Percentiles rank a stretch among this genome's conserved stretches.
Conservation (phyloP, 2,797 vertebrate genomes). For the Esox masquinongy region DNA sequence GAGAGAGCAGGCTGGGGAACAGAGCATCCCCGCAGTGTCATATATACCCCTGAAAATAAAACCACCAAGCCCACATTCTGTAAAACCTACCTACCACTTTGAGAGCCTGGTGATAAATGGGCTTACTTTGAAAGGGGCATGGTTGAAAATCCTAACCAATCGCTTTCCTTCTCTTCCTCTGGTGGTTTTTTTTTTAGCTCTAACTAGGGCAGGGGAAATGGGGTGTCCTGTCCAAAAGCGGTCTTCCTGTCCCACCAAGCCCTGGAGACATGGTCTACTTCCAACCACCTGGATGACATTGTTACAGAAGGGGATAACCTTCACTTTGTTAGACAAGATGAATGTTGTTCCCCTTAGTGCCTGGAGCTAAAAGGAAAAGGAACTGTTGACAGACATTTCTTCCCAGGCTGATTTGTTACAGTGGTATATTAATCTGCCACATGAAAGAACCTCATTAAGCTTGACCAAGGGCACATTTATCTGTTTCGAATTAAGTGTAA, state of each 20-base stretch:
- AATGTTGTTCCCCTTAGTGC: conserved; percentile 24
- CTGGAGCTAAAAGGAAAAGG: conserved; percentile 30
- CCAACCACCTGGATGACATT: conserved; percentile 72
- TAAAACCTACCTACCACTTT: conserved; percentile 36
- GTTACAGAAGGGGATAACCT: conserved; percentile 44
- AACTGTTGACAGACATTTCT: conserved; percentile 20
- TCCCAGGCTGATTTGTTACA: conserved; percentile 14
- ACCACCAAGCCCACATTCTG: conserved; percentile 28
- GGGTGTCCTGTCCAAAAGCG: conserved; percentile 59
- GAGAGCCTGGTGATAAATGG: conserved; percentile 34
- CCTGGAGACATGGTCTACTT: conserved; percentile 75
- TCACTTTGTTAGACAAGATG: conserved; percentile 46
- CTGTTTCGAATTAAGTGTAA: conserved; percentile 57
- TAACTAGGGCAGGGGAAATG: conserved; percentile 64
- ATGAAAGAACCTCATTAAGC: conserved; percentile 39
- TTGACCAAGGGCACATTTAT: conserved; percentile 47
- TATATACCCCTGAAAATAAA: conserved; percentile 28
- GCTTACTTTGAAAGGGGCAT: conserved; percentile 35
- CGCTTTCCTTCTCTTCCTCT: conserved; percentile 50
- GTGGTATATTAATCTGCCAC: conserved; percentile 42
- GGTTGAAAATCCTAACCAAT: conserved; percentile 10
- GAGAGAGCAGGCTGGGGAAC: background rate
- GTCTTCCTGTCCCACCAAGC: conserved; percentile 42
- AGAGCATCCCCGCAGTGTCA: conserved; percentile 4
- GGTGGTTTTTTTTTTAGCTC: conserved; percentile 67